Conservation (phyloP, 2,113 vertebrate species). For the Noctilio leporinus region DNA sequence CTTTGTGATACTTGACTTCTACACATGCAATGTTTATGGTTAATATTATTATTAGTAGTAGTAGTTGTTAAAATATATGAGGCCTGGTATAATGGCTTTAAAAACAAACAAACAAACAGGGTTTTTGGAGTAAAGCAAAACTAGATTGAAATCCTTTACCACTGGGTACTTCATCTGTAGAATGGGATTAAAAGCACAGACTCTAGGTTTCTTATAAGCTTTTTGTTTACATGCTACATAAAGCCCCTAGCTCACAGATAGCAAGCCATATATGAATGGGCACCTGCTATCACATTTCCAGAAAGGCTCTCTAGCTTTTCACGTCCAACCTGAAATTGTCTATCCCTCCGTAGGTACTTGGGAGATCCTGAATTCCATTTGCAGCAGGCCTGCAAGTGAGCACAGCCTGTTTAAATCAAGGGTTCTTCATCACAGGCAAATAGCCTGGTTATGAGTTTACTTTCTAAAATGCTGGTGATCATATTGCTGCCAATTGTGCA, state of each 20-base stretch:
- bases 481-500: not conserved
- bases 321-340: not conserved
- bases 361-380: not conserved
- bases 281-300: not conserved
- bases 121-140: not conserved
- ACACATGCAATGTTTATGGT: not conserved
- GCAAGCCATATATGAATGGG: not conserved
- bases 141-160: not conserved
- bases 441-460: not conserved
- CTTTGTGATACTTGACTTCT: not conserved
- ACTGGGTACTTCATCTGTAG: not conserved
- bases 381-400: not conserved
- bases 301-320: not conserved
- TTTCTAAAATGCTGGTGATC: not conserved
- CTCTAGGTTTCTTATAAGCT: fast-evolving
- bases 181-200: not conserved
- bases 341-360: not conserved
- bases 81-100: not conserved
- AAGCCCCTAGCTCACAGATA: not conserved
- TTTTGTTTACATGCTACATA: too few relatives aligned
- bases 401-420: not conserved
- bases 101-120: not conserved
- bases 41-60: not conserved
- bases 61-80: not conserved
- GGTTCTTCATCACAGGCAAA: not conserved